Evolutionary conservation across 1,140 invertebrate genomes (phyloP), one percentile per base, ranked within the genome.

Genomic region (Leptinotarsa lineolata): DNA sequence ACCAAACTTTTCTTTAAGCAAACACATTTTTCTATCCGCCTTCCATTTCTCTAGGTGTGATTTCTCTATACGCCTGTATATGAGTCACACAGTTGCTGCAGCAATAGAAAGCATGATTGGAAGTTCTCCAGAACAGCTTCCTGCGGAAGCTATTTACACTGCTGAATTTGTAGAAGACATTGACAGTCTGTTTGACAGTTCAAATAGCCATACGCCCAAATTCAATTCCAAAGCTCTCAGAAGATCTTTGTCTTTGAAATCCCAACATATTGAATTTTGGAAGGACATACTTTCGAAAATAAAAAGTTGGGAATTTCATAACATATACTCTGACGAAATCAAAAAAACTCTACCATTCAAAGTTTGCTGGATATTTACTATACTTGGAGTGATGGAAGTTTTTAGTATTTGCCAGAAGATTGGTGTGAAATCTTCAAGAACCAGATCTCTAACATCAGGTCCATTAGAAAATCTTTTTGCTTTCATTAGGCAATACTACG

Each of bases 391-490:
- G 11, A 72, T 46, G 20, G 48, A 59, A 21, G 18, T 75, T 63
- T 75, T 72, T 65, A 60, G 58, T 44, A 54, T 64, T 24, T 54
- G 70, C 30, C 16, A 61, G 58, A 67, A 72, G 45, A n/a, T 74
- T 16, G 74, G 74, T 16, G 66, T 72, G 15, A 16, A 69, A 24
- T 72, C 48, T 72, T 69, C 72, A 61, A 68, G 58, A 60, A 45
- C 54, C 16, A n/a, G 74, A 22, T 46, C 59, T 13, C 68, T 75
- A 22, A 75, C 72, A 64, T 46, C 67, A 68, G 74, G 72, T 54
- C n/a, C 70, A n/a, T 16, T 75, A 61, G 74, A 75, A 65, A 72
- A 75, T 75, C 68, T 67, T 21, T 75, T 75, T 48, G 65, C 54
- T 58, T 48, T n/a, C 30, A 69, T 75, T 45, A 64, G 74, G 61